Conservation (phyloP, 2,888 invertebrate species). For the Amphipoea oculea region DNA sequence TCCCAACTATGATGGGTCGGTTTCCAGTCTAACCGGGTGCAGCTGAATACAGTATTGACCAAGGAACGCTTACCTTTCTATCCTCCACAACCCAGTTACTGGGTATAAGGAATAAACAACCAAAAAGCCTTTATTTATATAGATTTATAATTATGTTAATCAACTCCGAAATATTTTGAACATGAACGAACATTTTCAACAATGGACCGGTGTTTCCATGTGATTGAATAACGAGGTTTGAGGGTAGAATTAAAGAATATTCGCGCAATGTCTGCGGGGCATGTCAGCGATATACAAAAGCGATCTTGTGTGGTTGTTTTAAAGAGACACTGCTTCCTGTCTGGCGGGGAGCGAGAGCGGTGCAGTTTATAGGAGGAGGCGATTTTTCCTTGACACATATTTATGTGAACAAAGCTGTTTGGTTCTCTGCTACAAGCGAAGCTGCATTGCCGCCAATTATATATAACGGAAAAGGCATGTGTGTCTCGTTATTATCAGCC, state of each 20-base stretch:
- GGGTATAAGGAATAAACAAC: too few species aligned
- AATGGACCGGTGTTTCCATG: slow-evolving; percentile 29
- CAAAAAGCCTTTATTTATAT: too few species aligned
- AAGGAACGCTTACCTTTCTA: not conserved
- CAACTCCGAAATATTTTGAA: slow-evolving; percentile 6
- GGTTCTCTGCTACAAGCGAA: not conserved
- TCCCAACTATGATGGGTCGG: not conserved
- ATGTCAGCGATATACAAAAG: slow-evolving; percentile 79
- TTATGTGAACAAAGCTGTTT: not conserved
- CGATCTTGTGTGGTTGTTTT: slow-evolving; percentile 83
- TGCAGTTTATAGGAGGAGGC: slow-evolving; percentile 34
- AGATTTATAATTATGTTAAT: not conserved
- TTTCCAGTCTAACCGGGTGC: not conserved
- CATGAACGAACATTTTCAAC: slow-evolving; percentile 31
- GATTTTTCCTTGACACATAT: not conserved
- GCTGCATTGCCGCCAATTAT: too few species aligned
- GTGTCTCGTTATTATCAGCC: too few species aligned
- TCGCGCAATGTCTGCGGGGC: slow-evolving; percentile 70
- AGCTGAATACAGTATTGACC: not conserved
- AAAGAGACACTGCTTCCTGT: slow-evolving; percentile 82
- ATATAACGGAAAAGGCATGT: too few species aligned
- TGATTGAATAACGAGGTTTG: slow-evolving; percentile 41
- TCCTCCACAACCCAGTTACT: not conserved
- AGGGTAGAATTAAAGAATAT: slow-evolving; percentile 68
- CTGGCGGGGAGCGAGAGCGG: slow-evolving; percentile 49